Conservation (phyloP, 2,113 vertebrate genomes). For the Notiomystis cincta region DNA sequence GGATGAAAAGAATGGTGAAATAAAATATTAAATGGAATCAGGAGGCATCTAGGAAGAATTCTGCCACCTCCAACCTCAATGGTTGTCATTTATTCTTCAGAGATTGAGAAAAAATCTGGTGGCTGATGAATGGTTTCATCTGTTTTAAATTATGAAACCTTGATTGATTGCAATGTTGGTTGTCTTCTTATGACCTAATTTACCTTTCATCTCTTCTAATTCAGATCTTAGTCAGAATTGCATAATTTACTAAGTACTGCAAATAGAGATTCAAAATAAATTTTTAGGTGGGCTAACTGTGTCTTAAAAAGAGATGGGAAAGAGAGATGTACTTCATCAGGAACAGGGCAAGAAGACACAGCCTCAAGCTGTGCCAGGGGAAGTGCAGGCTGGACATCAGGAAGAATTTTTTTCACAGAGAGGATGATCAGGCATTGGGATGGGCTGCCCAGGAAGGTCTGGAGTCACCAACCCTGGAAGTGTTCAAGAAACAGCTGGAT, state of each 20-base stretch:
- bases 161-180: neutral
- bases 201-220: conserved; percentile 4
- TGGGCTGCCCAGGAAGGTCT: neutral
- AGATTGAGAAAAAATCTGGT: neutral
- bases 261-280: neutral
- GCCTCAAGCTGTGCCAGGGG: neutral
- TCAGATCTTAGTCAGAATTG: neutral
- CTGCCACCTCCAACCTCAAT: neutral
- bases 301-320: neutral
- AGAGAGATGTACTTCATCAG: neutral
- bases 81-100: conserved; percentile 14
- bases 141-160: neutral
- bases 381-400: neutral
- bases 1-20: neutral
- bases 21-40: conserved; percentile 1
- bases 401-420: neutral
- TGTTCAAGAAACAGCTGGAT: neutral
- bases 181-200: conserved; percentile 19
- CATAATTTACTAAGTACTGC: neutral
- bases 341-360: neutral
- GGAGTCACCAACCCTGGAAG: neutral
- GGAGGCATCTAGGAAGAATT: conserved; percentile 5
- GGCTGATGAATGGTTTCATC: neutral
- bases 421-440: neutral
- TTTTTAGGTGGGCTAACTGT: neutral